Evolutionary conservation across 1,140 invertebrate genomes (phyloP).

Genomic region (Brachionus calyciflorus): DNA sequence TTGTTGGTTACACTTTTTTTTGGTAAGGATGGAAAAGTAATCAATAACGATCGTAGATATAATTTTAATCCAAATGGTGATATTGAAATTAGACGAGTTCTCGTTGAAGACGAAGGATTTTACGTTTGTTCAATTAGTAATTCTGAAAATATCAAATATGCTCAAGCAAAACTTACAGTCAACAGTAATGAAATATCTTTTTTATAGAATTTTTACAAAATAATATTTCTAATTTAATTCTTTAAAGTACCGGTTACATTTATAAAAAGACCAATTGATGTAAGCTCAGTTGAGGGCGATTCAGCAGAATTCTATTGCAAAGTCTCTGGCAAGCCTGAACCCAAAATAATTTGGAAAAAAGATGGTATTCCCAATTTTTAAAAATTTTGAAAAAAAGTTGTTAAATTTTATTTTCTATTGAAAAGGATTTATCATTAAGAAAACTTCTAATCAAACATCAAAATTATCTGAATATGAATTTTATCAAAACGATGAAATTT

Average conservation of each 20-base stretch:
- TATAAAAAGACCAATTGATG: conserved; percentile 28
- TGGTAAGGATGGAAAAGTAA: background rate
- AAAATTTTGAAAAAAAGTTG: too few relatives aligned
- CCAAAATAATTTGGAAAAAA: conserved; percentile 36
- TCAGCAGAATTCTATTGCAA: conserved; percentile 25
- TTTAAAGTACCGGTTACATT: conserved; percentile 9
- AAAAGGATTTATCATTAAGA: background rate
- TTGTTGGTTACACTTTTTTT: background rate
- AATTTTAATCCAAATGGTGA: conserved; percentile 5
- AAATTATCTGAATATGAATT: conserved; percentile 1
- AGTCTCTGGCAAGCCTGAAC: conserved; percentile 20
- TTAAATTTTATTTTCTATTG: background rate
- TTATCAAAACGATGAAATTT: conserved; percentile 21
- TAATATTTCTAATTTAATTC: background rate
- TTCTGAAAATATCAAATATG: conserved; percentile 2
- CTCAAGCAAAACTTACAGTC: conserved; percentile 25
- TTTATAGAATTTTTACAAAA: background rate
- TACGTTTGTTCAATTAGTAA: conserved; percentile 44
- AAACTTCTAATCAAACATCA: background rate
- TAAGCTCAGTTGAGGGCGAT: background rate
- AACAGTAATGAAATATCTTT: background rate
- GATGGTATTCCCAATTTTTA: background rate
- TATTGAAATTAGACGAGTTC: background rate
- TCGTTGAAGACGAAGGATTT: conserved; percentile 42
- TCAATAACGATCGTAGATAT: background rate